These are phyloP conservation scores for Fragum fragum DNA, from an alignment of 2,888 invertebrate species.

Conservation along the genomic window DNA sequence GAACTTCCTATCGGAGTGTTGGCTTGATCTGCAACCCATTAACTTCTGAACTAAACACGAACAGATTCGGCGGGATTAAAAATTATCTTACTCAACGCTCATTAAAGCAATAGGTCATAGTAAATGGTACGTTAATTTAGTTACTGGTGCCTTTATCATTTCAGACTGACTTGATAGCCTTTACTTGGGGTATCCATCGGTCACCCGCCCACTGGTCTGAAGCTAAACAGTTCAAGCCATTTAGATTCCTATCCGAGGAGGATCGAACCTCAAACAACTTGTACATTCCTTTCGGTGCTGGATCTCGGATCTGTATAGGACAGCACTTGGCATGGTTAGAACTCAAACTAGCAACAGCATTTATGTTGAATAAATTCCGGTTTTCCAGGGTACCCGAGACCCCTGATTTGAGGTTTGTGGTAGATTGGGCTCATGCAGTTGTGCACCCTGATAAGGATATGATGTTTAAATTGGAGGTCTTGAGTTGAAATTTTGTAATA, in stretches of 20 bases:
- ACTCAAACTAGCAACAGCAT: constrained; percentile 69
- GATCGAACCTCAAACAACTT: constrained; percentile 46
- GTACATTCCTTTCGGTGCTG: constrained; percentile 77
- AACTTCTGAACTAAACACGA: too few relatives aligned
- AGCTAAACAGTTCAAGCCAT: constrained; percentile 68
- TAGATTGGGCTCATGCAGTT: constrained; percentile 77
- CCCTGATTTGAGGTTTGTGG: constrained; percentile 68
- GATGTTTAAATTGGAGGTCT: constrained; percentile 52
- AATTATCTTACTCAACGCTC: too few relatives aligned
- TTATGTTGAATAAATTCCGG: constrained; percentile 65
- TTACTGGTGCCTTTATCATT: too few relatives aligned
- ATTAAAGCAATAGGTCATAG: too few relatives aligned
- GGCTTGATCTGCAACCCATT: too few relatives aligned
- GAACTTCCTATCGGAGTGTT: too few relatives aligned
- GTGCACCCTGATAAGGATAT: constrained; percentile 75
- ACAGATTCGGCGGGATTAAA: too few relatives aligned
- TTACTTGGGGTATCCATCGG: constrained; percentile 77
- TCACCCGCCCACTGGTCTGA: constrained; percentile 61
- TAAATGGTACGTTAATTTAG: too few relatives aligned
- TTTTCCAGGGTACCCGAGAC: constrained; percentile 64
- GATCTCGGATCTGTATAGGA: constrained; percentile 75
- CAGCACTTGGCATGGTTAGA: constrained; percentile 75
- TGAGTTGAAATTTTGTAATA: background rate
- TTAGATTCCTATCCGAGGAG: constrained; percentile 59
- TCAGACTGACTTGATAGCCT: constrained; percentile 73